Base-by-base conservation (phyloP, 2,113 vertebrate genomes). In the Phalacrocorax pelagicus region DNA sequence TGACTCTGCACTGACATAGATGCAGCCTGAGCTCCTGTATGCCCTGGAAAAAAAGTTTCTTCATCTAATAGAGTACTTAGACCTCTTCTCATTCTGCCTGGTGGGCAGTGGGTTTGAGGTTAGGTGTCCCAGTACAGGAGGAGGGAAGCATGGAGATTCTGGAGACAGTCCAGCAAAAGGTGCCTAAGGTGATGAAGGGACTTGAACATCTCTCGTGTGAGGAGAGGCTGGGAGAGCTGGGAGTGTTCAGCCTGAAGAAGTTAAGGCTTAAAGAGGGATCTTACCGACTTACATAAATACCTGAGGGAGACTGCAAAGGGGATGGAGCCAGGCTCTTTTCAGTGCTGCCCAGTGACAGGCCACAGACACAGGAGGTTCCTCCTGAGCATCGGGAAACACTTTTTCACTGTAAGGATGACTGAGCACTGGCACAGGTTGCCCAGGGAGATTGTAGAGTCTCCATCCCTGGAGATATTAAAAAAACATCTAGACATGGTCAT, bases 381-480 rank as follows among this genome's bases (percentile, higher is more conserved):
- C 8, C 14, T 59, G n/a, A 67, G 22, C 4, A 27, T 47, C 34
- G 36, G n/a, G 40, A 58, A 67, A 36, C 5, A 12, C 12, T n/a
- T 47, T 18, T 8, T 59, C 22, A 11, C 15, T 59, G 17, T 59
- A 20, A 20, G 23, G 2, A 9, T 90, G 66, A 38, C 54, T 52
- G 26, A 65, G 32, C 20, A 18, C 17, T 81, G 71, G 16, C 54
- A 47, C 6, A 8, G 2, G 30, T 46, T 79, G 29, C 15, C 22
- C 9, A 19, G 42, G 3, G 26, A 2, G 0, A 19, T 27, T 75
- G 15, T 71, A 20, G 15, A 15, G 3, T 71, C 17, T 79, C 11
- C 3, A 0, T 36, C 62, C 14, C 23, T 32, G 34, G 40, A 70
- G 44, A 30, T 52, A 10, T 0, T 0, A 34, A 9, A 49, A 55